These are phyloP conservation scores for Pseudotriccus pelzelni DNA, from an alignment of 2,797 vertebrate species.

Conservation along the genomic window DNA sequence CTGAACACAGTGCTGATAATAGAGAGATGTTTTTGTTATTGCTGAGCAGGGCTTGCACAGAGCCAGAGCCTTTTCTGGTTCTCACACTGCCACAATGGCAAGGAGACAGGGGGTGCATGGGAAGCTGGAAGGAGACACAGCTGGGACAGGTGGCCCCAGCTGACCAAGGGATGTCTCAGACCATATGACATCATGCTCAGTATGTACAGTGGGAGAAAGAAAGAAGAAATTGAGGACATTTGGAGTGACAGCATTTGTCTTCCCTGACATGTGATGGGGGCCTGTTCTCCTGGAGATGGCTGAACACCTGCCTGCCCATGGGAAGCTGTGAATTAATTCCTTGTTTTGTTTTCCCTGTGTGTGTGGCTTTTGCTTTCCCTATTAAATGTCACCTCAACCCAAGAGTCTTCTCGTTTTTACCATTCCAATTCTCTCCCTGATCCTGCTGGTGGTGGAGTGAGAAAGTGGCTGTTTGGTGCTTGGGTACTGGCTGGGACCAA, in stretches of 20 bases:
- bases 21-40: neutral
- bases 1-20: neutral
- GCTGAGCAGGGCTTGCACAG: neutral
- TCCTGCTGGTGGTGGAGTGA: neutral
- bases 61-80: neutral
- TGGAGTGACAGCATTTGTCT: fast-evolving
- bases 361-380: neutral
- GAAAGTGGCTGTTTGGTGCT: fast-evolving
- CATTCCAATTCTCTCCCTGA: neutral
- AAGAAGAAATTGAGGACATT: neutral
- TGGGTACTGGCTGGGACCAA: neutral
- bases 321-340: neutral
- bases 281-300: neutral
- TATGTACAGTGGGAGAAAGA: fast-evolving
- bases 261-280: neutral
- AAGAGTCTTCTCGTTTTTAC: neutral
- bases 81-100: neutral
- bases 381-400: neutral
- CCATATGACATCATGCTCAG: neutral
- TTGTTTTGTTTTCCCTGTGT: neutral
- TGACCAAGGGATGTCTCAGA: neutral
- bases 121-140: fast-evolving
- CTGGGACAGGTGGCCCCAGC: neutral
- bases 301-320: neutral
- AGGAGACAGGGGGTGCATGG: neutral